phyloP scores from a whole-genome alignment of 2,113 vertebrate genomes.

The Gopherus evgoodei region DNA sequence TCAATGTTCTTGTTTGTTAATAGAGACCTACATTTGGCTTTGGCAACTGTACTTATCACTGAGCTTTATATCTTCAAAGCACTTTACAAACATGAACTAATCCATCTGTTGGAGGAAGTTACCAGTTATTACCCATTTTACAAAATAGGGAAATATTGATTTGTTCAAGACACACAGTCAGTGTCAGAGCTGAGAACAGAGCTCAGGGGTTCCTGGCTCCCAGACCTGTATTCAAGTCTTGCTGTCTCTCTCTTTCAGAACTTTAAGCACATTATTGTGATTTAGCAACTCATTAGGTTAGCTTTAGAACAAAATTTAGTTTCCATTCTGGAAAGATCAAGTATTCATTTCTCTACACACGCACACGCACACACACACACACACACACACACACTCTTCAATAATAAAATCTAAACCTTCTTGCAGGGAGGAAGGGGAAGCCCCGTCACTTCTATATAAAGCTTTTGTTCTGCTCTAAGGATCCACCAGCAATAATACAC shows the following conservation, averaged over 20 bases:
- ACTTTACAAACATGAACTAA: neutral
- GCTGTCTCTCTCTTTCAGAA: neutral
- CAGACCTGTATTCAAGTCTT: neutral
- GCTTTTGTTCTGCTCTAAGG: neutral
- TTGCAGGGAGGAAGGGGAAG: neutral
- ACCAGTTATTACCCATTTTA: neutral
- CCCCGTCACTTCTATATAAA: neutral
- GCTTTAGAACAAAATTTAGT: neutral
- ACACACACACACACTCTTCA: neutral
- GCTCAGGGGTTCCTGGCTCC: neutral
- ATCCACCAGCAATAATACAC: neutral
- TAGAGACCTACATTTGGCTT: neutral
- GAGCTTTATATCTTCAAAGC: neutral
- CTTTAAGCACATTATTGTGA: neutral
- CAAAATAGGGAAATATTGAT: neutral
- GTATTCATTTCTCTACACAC: neutral
- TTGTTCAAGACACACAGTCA: neutral
- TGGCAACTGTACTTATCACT: neutral
- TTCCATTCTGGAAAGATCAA: neutral
- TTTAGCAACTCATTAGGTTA: neutral
- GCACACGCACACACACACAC: too few species aligned
- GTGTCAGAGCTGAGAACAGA: neutral
- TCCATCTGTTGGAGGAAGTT: neutral
- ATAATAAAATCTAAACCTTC: neutral
- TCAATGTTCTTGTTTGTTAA: neutral